Evolutionary conservation across 2,797 vertebrate species (phyloP), one percentile per base, ranked within the genome.

Genomic region (Poeciliopsis turneri): DNA sequence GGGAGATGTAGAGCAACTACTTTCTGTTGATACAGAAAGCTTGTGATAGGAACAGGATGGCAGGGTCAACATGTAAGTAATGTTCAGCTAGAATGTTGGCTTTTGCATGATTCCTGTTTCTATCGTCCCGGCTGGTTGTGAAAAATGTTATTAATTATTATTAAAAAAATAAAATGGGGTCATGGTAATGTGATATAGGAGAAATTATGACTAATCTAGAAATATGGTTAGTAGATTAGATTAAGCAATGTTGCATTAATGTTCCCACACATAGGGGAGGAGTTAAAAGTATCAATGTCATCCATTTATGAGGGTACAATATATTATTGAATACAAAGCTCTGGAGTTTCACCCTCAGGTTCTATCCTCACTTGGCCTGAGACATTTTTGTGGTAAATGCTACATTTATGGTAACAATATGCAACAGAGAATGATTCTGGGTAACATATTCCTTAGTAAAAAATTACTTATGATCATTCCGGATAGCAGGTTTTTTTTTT

Each of bases 1-100:
- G 80, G 77, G 83, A 83, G 77, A 87, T 76, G 83, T 78, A 81
- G 79, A 76, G 81, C 75, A 28, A 86, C 75, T 41, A 70, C 82
- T 84, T 25, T 86, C 77, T 79, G 78, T 77, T 87, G 89, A 90
- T 80, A 78, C 57, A 80, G 80, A 92, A 87, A 83, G 70, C 41
- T 77, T 64, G 43, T 78, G 89, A 92, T 88, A 59, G 84, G 68
- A 88, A 84, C 81, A 82, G 76, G 79, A 86, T 1, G 74, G 79
- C 33, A 46, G 53, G 20, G 41, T 74, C 25, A 16, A 69, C 20
- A 30, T 41, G 46, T 70, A 51, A 75, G 49, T 51, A 86, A 75
- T 3, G 72, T 36, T 72, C 47, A 55, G 78, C 25, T 74, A 46
- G 75, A 78, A 61, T 78, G 47, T 55, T 61, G 33, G 69, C 66